Percentiles rank a stretch among this genome's conserved stretches.
phyloP scores from a whole-genome alignment of 2,113 vertebrate genomes.

The Synchiropus splendidus region DNA sequence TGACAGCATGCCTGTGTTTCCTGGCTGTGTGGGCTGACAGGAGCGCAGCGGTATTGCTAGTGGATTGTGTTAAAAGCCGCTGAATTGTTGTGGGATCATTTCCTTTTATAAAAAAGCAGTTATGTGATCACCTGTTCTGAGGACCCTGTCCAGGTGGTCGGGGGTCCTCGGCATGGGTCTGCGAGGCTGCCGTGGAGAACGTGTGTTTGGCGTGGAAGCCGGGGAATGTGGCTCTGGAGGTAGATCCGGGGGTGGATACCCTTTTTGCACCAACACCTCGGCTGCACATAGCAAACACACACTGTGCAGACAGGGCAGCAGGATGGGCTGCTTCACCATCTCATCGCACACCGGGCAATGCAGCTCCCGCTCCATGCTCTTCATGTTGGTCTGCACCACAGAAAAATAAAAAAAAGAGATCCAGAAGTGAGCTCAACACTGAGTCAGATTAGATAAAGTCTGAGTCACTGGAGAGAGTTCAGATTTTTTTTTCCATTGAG shows the following conservation, averaged over 20 bases:
- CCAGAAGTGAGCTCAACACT: background rate
- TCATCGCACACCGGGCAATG: slow-evolving; percentile 89
- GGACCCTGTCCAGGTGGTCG: slow-evolving; percentile 81
- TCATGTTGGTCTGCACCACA: slow-evolving; percentile 91
- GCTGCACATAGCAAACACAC: slow-evolving; percentile 90
- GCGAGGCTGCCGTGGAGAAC: slow-evolving; percentile 81
- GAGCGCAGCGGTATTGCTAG: no score
- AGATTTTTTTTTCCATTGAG: background rate
- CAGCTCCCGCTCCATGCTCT: slow-evolving; percentile 91
- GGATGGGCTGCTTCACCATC: slow-evolving; percentile 90
- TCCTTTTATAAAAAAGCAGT: no score
- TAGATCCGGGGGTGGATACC: slow-evolving; percentile 78
- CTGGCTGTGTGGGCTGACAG: no score
- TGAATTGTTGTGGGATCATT: no score
- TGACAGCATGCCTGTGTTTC: no score
- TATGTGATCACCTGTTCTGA: slow-evolving; percentile 74
- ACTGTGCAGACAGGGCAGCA: slow-evolving; percentile 86
- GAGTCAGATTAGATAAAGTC: slow-evolving; percentile 7
- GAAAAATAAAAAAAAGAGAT: background rate
- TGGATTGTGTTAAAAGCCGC: no score
- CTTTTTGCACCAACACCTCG: slow-evolving; percentile 85
- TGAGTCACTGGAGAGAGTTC: slow-evolving; percentile 27
- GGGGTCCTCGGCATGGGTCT: slow-evolving; percentile 73
- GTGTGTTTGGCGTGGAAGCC: slow-evolving; percentile 78
- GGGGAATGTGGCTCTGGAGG: slow-evolving; percentile 86